A percentile compares a stretch with the other conserved stretches of the same genome.
phyloP scores from a whole-genome alignment of 2,888 invertebrate species.

The Drosophila melanosoma region DNA sequence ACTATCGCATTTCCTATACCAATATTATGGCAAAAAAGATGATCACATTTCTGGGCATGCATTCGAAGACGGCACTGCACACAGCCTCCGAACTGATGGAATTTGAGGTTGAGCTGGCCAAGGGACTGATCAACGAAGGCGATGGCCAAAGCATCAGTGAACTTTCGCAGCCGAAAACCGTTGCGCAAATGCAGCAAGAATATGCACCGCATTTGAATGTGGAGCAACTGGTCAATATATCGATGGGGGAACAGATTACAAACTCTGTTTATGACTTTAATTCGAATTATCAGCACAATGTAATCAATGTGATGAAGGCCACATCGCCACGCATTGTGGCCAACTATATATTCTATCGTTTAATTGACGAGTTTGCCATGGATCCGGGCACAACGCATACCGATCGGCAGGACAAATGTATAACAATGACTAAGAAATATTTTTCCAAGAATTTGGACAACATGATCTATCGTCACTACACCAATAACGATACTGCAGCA shows the following conservation, averaged over 20 bases:
- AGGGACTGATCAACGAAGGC: constrained; percentile 64
- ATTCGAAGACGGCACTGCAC: constrained; percentile 37
- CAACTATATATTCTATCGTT: constrained; percentile 80
- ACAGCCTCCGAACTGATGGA: constrained; percentile 73
- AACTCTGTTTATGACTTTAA: constrained; percentile 69
- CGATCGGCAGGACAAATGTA: constrained; percentile 56
- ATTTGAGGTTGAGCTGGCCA: constrained; percentile 78
- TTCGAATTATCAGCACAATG: constrained; percentile 67
- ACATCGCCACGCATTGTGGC: constrained; percentile 72
- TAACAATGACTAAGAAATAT: constrained; percentile 58
- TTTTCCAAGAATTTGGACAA: constrained; percentile 82
- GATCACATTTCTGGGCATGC: constrained; percentile 59
- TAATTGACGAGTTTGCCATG: constrained; percentile 68
- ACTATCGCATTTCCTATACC: constrained; percentile 29
- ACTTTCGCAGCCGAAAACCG: constrained; percentile 44
- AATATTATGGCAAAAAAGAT: constrained; percentile 51
- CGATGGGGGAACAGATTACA: constrained; percentile 57
- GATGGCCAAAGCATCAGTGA: constrained; percentile 53
- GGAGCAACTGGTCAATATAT: constrained; percentile 63
- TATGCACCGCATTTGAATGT: constrained; percentile 73
- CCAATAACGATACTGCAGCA: constrained; percentile 60
- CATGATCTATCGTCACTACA: constrained; percentile 75
- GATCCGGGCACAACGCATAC: constrained; percentile 33
- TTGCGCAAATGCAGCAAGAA: constrained; percentile 58
- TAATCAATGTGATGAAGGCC: constrained; percentile 53